Percentiles rank a stretch among this genome's conserved stretches.
phyloP scores from a whole-genome alignment of 2,888 invertebrate species.

The Troides oblongomaculatus region DNA sequence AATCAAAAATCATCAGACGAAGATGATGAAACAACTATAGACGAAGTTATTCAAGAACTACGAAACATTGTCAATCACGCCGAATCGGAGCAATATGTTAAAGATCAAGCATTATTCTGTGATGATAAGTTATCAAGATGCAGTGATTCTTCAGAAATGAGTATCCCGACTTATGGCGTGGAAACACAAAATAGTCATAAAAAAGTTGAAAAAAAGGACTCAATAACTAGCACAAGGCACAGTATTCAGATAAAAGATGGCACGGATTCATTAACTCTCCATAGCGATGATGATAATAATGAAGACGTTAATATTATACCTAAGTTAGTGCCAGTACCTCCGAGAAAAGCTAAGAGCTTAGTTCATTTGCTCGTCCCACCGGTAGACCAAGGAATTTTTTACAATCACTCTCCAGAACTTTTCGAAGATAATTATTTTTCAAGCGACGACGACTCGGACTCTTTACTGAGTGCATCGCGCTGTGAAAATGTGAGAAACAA shows the following conservation, averaged over 20 bases:
- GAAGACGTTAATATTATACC: constrained; percentile 87
- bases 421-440: constrained; percentile 79
- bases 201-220: constrained; percentile 73
- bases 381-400: constrained; percentile 79
- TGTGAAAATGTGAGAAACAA: constrained; percentile 64
- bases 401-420: constrained; percentile 75
- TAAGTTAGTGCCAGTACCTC: constrained; percentile 89
- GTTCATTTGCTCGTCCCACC: constrained; percentile 84
- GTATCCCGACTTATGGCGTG: constrained; percentile 56
- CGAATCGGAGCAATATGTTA: constrained; percentile 83
- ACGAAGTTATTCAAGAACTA: constrained; percentile 92
- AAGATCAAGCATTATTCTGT: constrained; percentile 54
- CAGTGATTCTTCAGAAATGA: constrained; percentile 69
- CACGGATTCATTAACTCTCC: constrained; percentile 60
- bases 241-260: constrained; percentile 73
- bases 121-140: constrained; percentile 63
- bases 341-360: constrained; percentile 86
- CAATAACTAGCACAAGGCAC: constrained; percentile 76
- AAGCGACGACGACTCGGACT: constrained; percentile 86
- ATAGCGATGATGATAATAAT: constrained; percentile 69
- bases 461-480: constrained; percentile 83
- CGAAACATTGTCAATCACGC: constrained; percentile 92
- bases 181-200: constrained; percentile 56
- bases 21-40: constrained; percentile 90
- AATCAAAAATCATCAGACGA: constrained; percentile 78